Evolutionary conservation across 2,113 vertebrate genomes (phyloP), one percentile per base, ranked within the genome.

Genomic region (Diphyllodes magnificus): DNA sequence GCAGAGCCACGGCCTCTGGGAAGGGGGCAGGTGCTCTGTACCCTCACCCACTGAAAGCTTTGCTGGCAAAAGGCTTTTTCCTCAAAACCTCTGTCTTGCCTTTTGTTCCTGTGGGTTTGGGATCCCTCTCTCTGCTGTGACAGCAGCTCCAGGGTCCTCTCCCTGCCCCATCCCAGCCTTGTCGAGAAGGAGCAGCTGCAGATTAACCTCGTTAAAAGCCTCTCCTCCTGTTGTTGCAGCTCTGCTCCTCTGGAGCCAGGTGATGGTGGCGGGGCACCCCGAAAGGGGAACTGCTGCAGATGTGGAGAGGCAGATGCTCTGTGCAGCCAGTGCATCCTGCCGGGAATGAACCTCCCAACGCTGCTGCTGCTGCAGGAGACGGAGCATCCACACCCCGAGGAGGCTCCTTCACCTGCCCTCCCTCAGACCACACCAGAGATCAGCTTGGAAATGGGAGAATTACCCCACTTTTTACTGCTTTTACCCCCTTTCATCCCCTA

Each of bases 311-410:
- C 42, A 47, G 42, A 28, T 31, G 66, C 54, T 86, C 45, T 9
- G 23, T 20, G 25, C 40, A 64, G 44, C 40, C 76, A 27, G 37
- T 1, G 6, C 70, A 30, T 40, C 60, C 75, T 31, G 19, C 18
- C 0, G 1, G 87, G 53, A 16, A 51, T 3, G 13, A 28, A 28
- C 7, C 8, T 61, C 60, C 59, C 39, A 9, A 4, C 2, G 8
- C 35, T 64, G 70, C 72, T 47, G 35, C 47, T 39, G 18, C 56
- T 49, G 40, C 63, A 56, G 49, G 37, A 60, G 40, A 22, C 0
- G 2, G 20, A 72, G 28, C 50, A 37, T 10, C 68, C 0, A 0
- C 44, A 19, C 28, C 49, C 22, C 3, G 1, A 17, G 15, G 23
- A 45, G 50, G 7, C 15, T 17, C 79, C 54, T 51, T n/a, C 57